Conservation (phyloP, 2,888 invertebrate genomes). For the Mesorhabditis spiculigera region DNA sequence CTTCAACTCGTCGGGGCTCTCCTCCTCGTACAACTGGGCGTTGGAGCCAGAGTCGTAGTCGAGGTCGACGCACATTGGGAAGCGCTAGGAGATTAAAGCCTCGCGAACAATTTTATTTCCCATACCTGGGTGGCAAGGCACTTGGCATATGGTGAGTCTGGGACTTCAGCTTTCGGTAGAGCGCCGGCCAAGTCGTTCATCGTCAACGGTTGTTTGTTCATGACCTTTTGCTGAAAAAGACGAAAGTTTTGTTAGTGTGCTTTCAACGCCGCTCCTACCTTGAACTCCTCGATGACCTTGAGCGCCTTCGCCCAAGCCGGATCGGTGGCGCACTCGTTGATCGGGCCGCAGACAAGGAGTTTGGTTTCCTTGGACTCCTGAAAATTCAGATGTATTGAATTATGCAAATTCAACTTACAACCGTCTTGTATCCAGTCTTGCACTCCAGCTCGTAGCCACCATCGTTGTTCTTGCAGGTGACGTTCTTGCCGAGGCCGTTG, state of each 20-base stretch:
- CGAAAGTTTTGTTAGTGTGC: not conserved
- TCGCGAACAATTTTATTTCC: not conserved
- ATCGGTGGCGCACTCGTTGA: slow-evolving; percentile 1
- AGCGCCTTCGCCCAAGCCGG: slow-evolving; percentile 3
- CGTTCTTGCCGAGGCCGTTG: not conserved
- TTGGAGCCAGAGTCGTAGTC: not conserved
- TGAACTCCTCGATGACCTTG: slow-evolving; percentile 1
- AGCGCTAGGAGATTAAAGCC: not conserved
- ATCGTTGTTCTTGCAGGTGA: not conserved
- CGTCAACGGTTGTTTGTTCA: not conserved
- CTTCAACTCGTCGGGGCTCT: slow-evolving; percentile 6
- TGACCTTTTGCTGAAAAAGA: not conserved
- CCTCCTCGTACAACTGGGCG: slow-evolving; percentile 1
- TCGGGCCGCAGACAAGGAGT: slow-evolving; percentile 1
- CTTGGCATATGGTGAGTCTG: not conserved
- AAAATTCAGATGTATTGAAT: not conserved
- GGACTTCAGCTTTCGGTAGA: not conserved
- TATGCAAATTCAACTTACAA: not conserved
- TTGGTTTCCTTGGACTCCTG: not conserved
- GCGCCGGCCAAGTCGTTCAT: not conserved
- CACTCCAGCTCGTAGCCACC: not conserved
- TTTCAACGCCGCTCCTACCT: not conserved
- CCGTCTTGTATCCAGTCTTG: not conserved
- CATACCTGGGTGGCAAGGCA: not conserved
- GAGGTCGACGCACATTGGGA: slow-evolving; percentile 6